phyloP scores from a whole-genome alignment of 2,113 vertebrate species.

The Pelodiscus sinensis region DNA sequence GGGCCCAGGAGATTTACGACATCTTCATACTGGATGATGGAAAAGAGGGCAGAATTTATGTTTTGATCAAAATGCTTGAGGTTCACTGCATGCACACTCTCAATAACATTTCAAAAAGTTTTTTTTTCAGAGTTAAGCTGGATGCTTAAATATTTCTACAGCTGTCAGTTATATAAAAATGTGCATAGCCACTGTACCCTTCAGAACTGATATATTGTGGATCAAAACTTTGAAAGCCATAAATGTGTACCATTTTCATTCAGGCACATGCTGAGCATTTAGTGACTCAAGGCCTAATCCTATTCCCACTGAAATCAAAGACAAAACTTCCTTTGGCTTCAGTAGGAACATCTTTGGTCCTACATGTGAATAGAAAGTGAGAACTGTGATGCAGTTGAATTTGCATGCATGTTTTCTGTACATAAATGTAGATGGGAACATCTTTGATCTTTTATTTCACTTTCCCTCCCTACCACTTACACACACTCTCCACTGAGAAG shows the following conservation, averaged over 20 bases:
- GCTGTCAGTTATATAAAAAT: slow-evolving; percentile 62
- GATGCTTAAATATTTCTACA: slow-evolving; percentile 59
- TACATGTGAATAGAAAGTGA: not conserved
- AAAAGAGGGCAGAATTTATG: not conserved
- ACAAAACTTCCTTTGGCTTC: not conserved
- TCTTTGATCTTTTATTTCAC: not conserved
- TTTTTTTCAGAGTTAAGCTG: slow-evolving; percentile 8
- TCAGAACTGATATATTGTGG: slow-evolving; percentile 59
- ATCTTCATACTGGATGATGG: not conserved
- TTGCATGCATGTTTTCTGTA: not conserved
- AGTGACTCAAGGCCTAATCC: slow-evolving; percentile 48
- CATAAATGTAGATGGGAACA: not conserved
- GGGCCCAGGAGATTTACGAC: not conserved
- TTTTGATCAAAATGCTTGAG: not conserved
- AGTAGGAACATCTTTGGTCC: not conserved
- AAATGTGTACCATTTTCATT: slow-evolving; percentile 68
- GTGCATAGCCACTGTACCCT: slow-evolving; percentile 58
- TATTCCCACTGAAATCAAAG: slow-evolving; percentile 2
- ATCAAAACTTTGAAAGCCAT: slow-evolving; percentile 52
- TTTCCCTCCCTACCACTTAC: too few species aligned
- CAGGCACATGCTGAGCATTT: slow-evolving; percentile 56
- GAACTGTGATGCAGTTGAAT: not conserved
- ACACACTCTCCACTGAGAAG: not conserved
- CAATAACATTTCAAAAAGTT: slow-evolving; percentile 37
- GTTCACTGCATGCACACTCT: accelerated